phyloP scores from a whole-genome alignment of 2,113 vertebrate genomes.

The Gila orcuttii region DNA sequence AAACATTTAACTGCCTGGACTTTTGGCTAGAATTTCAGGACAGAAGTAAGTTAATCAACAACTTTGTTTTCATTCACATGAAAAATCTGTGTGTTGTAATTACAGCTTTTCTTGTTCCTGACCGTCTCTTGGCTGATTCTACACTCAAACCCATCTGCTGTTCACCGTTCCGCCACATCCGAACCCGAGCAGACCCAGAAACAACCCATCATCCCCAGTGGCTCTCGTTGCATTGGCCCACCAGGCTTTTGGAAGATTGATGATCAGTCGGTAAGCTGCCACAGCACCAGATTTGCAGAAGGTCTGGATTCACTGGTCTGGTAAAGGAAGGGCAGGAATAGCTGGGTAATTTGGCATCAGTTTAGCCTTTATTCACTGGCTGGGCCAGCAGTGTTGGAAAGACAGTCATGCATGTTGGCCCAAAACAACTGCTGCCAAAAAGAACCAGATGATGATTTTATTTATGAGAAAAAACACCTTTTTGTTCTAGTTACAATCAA shows the following conservation, averaged over 20 bases:
- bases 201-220: neutral
- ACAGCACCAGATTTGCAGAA: conserved; percentile 88
- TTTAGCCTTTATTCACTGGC: conserved; percentile 82
- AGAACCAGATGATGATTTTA: conserved; percentile 74
- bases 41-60: neutral
- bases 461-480: neutral
- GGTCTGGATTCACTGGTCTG: conserved; percentile 93
- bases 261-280: conserved; percentile 88
- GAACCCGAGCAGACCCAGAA: neutral
- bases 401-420: conserved; percentile 85
- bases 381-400: conserved; percentile 84
- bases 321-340: conserved; percentile 79
- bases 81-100: conserved; percentile 12
- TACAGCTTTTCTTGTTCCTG: neutral
- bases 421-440: conserved; percentile 81
- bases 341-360: conserved; percentile 23
- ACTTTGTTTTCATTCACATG: neutral
- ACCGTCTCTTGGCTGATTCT: neutral
- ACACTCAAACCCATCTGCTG: conserved; percentile 14
- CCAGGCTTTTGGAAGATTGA: conserved; percentile 81
- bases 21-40: too few species aligned
- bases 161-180: neutral
- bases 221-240: conserved; percentile 14
- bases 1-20: too few species aligned
- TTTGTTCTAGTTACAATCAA: neutral